These are phyloP conservation scores for Alethe castanea DNA, from an alignment of 2,113 vertebrate genomes.

Conservation along the genomic window DNA sequence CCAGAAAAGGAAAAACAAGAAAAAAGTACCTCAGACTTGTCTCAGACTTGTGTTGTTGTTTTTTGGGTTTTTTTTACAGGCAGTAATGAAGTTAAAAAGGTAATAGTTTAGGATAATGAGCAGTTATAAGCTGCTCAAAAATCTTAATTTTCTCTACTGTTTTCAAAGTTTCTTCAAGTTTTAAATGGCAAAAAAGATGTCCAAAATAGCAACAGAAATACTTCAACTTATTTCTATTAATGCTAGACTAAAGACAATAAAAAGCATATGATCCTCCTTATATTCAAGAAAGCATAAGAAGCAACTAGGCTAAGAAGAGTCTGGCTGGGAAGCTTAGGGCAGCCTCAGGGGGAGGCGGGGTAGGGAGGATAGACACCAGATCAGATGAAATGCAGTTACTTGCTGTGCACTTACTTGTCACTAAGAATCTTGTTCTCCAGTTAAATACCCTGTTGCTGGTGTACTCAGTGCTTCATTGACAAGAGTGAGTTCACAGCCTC, in stretches of 20 bases:
- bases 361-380: neutral
- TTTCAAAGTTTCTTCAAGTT: neutral
- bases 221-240: neutral
- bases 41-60: neutral
- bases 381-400: neutral
- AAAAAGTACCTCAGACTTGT: neutral
- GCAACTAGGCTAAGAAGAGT: neutral
- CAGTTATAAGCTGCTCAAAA: neutral
- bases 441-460: neutral
- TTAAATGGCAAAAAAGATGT: neutral
- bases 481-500: neutral
- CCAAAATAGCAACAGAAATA: neutral
- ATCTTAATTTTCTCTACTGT: neutral
- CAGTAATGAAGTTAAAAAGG: neutral
- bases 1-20: neutral
- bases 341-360: neutral
- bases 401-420: neutral
- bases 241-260: neutral
- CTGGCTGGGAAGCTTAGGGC: neutral
- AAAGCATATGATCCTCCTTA: neutral
- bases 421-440: neutral
- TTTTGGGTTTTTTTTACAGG: neutral
- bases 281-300: neutral
- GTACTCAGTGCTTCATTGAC: neutral
- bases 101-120: neutral